These are phyloP conservation scores for Lepus timidus DNA, from an alignment of 2,113 vertebrate genomes.

Conservation along the genomic window DNA sequence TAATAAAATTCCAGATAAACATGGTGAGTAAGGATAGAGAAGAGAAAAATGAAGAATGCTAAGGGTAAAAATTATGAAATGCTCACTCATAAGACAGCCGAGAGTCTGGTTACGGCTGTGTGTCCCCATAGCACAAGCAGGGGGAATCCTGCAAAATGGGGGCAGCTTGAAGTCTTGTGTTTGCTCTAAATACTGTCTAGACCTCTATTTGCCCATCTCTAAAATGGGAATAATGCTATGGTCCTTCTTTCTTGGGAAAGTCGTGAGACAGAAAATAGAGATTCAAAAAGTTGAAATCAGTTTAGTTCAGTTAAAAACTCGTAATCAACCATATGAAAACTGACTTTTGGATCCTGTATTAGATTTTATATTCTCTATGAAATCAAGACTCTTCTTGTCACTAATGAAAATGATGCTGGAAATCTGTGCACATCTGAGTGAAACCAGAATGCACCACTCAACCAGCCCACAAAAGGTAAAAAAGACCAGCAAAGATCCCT, in stretches of 20 bases:
- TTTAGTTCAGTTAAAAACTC: too few species aligned
- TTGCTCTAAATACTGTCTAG: neutral
- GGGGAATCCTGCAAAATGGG: accelerated
- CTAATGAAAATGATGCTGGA: neutral
- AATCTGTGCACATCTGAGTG: neutral
- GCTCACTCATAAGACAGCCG: neutral
- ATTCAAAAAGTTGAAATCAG: neutral
- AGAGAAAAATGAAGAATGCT: neutral
- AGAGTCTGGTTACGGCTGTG: too few species aligned
- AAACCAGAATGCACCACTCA: neutral
- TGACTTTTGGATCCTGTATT: neutral
- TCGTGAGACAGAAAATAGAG: neutral
- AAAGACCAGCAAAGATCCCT: neutral
- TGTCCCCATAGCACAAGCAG: neutral
- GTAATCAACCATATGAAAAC: neutral
- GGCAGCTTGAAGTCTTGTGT: accelerated
- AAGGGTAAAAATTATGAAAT: neutral
- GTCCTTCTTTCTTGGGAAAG: neutral
- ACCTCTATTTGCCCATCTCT: too few species aligned
- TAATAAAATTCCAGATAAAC: neutral
- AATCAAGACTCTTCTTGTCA: neutral
- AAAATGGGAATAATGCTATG: neutral
- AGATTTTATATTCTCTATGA: slow-evolving; percentile 37
- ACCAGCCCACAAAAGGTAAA: neutral
- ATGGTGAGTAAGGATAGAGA: neutral